phyloP scores from a whole-genome alignment of 2,113 vertebrate species.

The Podarcis muralis region DNA sequence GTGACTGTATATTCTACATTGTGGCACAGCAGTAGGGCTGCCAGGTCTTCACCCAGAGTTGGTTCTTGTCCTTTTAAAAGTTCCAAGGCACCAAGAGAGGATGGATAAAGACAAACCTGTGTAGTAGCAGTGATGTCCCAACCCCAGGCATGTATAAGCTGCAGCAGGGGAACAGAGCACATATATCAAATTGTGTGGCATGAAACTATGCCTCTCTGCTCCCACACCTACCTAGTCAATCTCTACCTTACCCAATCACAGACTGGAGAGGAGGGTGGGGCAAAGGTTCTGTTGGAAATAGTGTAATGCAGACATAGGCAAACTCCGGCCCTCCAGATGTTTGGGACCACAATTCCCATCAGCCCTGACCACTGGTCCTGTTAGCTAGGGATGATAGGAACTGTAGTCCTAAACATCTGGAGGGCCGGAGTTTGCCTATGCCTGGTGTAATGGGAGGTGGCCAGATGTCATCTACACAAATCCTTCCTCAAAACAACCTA shows the following conservation, averaged over 20 bases:
- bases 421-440: neutral
- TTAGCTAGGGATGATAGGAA: neutral
- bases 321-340: neutral
- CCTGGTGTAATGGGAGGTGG: neutral
- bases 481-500: neutral
- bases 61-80: neutral
- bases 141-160: neutral
- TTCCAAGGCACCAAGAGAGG: neutral
- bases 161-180: neutral
- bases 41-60: neutral
- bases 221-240: neutral
- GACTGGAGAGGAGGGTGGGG: neutral
- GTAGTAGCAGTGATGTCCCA: neutral
- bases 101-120: neutral
- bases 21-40: neutral
- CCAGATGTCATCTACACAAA: neutral
- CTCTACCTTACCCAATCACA: neutral
- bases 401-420: neutral
- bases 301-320: neutral
- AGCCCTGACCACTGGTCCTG: too few species aligned
- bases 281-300: neutral
- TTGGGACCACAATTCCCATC: neutral
- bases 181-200: neutral
- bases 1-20: neutral
- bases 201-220: neutral